A percentile compares a stretch with the other conserved stretches of the same genome.
These are phyloP conservation scores for Dasyprocta punctata DNA, from an alignment of 2,113 vertebrate genomes.

Conservation along the genomic window DNA sequence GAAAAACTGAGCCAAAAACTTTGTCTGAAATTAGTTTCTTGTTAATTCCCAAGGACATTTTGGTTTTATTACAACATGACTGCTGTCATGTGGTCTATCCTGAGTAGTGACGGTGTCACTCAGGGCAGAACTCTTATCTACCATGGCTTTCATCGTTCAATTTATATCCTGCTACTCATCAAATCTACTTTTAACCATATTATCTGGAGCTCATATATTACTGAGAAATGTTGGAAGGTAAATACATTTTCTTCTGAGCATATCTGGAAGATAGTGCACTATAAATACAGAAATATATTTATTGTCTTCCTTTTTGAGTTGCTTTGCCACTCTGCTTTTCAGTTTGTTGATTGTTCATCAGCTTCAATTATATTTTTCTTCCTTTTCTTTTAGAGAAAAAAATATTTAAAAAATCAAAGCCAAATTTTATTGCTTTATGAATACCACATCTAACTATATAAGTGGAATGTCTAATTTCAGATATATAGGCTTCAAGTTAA, in stretches of 20 bases:
- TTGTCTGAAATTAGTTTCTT: conserved; percentile 66
- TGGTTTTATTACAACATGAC: conserved; percentile 64
- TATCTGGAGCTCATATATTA: conserved; percentile 2
- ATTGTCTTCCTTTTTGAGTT: conserved; percentile 59
- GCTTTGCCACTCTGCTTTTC: conserved; percentile 10
- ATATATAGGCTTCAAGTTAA: conserved; percentile 59
- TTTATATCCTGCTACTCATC: neutral
- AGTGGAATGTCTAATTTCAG: conserved; percentile 61
- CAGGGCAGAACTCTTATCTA: neutral
- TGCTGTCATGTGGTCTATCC: neutral
- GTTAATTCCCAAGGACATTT: conserved; percentile 55
- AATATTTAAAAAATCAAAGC: conserved; percentile 48
- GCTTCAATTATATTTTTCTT: conserved; percentile 66
- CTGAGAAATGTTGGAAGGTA: conserved; percentile 37
- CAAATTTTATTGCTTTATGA: conserved; percentile 55
- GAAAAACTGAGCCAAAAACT: conserved; percentile 71
- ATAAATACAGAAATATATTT: conserved; percentile 19
- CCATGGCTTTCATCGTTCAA: neutral
- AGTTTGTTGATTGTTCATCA: conserved; percentile 49
- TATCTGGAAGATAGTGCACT: conserved; percentile 2
- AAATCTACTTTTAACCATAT: neutral
- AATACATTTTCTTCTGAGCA: neutral
- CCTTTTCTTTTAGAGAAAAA: conserved; percentile 65
- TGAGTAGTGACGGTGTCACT: neutral
- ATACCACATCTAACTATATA: conserved; percentile 52